Evolutionary conservation across 2,888 invertebrate genomes (phyloP).

Genomic region (Xylophagus ater): DNA sequence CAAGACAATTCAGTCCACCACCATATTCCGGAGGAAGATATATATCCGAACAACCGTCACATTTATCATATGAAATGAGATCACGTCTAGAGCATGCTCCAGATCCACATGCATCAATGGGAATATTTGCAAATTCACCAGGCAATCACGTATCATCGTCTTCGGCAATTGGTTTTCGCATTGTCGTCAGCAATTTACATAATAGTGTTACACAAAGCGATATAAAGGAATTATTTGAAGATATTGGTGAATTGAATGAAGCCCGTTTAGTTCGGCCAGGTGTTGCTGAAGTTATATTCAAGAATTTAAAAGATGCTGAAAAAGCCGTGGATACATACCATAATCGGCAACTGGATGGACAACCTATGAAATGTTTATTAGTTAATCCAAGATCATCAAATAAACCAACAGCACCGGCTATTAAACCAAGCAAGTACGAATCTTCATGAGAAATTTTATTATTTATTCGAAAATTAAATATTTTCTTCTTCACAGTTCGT

Average conservation of each 20-base stretch:
- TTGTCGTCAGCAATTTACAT: conserved; percentile 84
- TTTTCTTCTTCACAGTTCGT: conserved; percentile 18
- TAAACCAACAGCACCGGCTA: conserved; percentile 43
- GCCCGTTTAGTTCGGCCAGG: conserved; percentile 78
- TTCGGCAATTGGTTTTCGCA: conserved; percentile 54
- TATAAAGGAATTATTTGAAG: conserved; percentile 87
- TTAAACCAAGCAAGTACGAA: conserved; percentile 25
- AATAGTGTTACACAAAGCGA: conserved; percentile 79
- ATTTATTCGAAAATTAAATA: background rate
- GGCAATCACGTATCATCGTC: conserved; percentile 2
- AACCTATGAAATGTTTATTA: conserved; percentile 83
- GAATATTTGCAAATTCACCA: conserved; percentile 34
- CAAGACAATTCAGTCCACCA: conserved; percentile 22
- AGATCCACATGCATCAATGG: conserved; percentile 34
- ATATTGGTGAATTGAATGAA: conserved; percentile 75
- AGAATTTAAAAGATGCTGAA: conserved; percentile 72
- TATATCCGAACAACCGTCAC: conserved; percentile 27
- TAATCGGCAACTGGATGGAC: conserved; percentile 84
- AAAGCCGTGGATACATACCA: conserved; percentile 88
- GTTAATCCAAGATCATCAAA: conserved; percentile 62
- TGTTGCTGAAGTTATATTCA: conserved; percentile 84
- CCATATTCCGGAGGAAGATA: conserved; percentile 25
- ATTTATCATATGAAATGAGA: conserved; percentile 35
- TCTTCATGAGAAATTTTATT: background rate
- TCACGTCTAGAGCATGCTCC: conserved; percentile 33